Evolutionary conservation across 2,888 invertebrate species (phyloP), one percentile per base, ranked within the genome.

Genomic region (Eristalis tenax): DNA sequence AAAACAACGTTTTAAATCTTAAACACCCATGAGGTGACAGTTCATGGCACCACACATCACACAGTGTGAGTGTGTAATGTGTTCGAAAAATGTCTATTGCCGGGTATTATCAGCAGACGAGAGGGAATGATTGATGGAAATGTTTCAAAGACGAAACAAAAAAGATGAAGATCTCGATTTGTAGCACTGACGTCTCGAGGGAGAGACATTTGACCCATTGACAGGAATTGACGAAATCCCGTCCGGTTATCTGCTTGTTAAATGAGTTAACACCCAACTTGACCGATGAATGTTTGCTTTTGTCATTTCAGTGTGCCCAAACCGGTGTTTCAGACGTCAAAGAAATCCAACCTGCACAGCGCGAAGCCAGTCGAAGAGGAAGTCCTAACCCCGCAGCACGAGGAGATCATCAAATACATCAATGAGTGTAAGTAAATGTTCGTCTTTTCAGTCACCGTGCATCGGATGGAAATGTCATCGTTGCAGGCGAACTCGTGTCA

Each of bases 341-440:
- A 91, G 89, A 93, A 92, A 83, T 89, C 91, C 70, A 90, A 90
- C 79, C 92, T 94, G 94, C 93, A 94, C 94, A 91, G 89, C 70
- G 76, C 76, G 8, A 91, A 91, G 71, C 91, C 91, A 61, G 90
- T 91, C 71, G 93, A 93, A 87, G 92, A 95, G 89, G 95, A 95
- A 91, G 93, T 93, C 69, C 94, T 96, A 88, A 95, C 95, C 82
- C 97, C 97, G 77, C 96, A 97, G 91, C 97, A 98, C 91, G 97
- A 97, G 91, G 97, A 97, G 94, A 95, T 97, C 89, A 96, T 97
- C 91, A 96, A 96, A 94, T 98, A 95, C 93, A 96, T 98, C 90
- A 96, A 96, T 93, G 97, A 97, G 93, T 97, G 97, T 97, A 94
- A 95, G 96, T 95, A 89, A 50, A 23, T 75, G 28, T 28, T 28